Percentiles rank a stretch among this genome's conserved stretches.
phyloP scores from a whole-genome alignment of 2,113 vertebrate species.

The Siniperca chuatsi region DNA sequence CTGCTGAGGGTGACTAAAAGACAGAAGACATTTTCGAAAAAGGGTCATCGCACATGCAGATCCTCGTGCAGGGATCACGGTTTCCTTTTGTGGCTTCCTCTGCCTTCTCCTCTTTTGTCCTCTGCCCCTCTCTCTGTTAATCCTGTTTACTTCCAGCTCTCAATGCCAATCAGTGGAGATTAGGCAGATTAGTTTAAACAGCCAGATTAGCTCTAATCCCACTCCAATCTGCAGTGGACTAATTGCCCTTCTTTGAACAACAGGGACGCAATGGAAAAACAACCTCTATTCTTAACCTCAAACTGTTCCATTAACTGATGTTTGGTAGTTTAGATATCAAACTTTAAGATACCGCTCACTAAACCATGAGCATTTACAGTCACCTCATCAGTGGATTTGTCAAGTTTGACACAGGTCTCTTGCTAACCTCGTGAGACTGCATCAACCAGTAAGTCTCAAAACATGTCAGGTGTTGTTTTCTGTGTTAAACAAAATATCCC shows the following conservation, averaged over 20 bases:
- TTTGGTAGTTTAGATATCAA: not conserved
- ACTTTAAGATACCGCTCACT: not conserved
- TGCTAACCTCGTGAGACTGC: not conserved
- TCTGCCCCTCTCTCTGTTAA: conserved; percentile 37
- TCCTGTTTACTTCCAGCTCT: conserved; percentile 49
- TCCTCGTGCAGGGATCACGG: not conserved
- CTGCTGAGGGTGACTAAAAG: conserved; percentile 56
- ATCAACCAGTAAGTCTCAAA: not conserved
- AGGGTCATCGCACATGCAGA: too few species aligned
- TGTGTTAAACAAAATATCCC: not conserved
- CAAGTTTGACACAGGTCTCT: not conserved
- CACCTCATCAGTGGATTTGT: not conserved
- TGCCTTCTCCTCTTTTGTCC: not conserved
- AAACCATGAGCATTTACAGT: not conserved
- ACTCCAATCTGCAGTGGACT: conserved; percentile 40
- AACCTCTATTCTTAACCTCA: conserved; percentile 24
- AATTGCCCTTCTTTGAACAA: conserved; percentile 59
- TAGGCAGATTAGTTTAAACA: conserved; percentile 69
- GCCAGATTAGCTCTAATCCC: conserved; percentile 77
- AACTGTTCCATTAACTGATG: not conserved
- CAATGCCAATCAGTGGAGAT: conserved; percentile 65
- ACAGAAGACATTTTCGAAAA: not conserved
- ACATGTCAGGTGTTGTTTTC: not conserved
- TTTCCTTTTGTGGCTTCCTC: not conserved
- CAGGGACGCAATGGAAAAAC: not conserved